phyloP scores from a whole-genome alignment of 2,888 invertebrate species.

The Pyrrhia umbra region DNA sequence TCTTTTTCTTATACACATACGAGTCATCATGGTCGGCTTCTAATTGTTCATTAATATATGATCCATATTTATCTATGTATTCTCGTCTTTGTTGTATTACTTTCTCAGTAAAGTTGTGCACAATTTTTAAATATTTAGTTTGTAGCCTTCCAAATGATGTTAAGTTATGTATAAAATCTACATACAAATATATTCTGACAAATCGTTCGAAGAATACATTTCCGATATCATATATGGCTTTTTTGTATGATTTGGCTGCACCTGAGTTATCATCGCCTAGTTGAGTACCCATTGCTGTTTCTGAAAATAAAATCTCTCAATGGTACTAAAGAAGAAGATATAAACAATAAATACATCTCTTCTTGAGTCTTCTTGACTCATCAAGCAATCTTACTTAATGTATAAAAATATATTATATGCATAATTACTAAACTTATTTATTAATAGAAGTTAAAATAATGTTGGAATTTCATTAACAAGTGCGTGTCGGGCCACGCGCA shows the following conservation, averaged over 20 bases:
- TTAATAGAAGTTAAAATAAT: no score
- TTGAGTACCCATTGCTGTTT: conserved; percentile 93
- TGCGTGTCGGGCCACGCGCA: no score
- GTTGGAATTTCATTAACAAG: no score
- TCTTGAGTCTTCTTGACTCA: no score
- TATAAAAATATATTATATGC: no score
- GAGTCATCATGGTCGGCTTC: conserved; percentile 60
- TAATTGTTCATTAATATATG: conserved; percentile 41
- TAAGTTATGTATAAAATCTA: conserved; percentile 87
- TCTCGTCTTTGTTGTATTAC: conserved; percentile 76
- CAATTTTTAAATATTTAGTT: conserved; percentile 73
- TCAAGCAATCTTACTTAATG: no score
- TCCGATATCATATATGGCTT: conserved; percentile 87
- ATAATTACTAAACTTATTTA: no score
- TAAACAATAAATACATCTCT: no score
- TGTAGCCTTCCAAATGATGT: conserved; percentile 86
- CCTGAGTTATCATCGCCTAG: conserved; percentile 82
- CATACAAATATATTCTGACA: conserved; percentile 90
- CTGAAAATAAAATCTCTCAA: conserved; percentile 66
- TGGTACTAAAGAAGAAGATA: no score
- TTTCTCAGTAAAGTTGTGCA: conserved; percentile 80
- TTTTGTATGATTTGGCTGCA: conserved; percentile 87
- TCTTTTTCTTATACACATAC: conserved; percentile 77
- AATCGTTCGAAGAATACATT: conserved; percentile 75
- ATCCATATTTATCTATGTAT: conserved; percentile 53